phyloP scores from a whole-genome alignment of 2,888 invertebrate genomes.

The Drosophila koepferae region DNA sequence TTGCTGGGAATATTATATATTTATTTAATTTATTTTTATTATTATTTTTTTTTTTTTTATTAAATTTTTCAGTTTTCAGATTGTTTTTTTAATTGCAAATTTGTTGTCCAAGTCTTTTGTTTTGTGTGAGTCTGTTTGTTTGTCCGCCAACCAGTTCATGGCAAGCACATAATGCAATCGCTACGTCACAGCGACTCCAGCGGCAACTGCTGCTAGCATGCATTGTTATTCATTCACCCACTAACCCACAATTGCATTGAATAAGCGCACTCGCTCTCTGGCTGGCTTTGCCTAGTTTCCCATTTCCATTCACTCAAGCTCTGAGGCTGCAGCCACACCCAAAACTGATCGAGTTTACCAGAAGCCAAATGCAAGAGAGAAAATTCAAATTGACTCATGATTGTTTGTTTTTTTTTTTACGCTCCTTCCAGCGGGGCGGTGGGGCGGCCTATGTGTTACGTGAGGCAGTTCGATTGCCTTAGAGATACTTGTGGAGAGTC shows the following conservation, averaged over 20 bases:
- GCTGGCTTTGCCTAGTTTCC: constrained; percentile 46
- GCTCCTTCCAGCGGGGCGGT: background rate
- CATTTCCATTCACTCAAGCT: constrained; percentile 56
- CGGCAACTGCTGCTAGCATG: constrained; percentile 20
- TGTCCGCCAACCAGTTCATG: constrained; percentile 1
- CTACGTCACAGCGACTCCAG: constrained; percentile 26
- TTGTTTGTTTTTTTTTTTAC: background rate
- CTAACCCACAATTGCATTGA: constrained; percentile 74
- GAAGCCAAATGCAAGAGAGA: constrained; percentile 26
- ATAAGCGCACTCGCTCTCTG: constrained; percentile 28
- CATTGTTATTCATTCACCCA: constrained; percentile 78
- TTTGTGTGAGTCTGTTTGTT: constrained; percentile 28
- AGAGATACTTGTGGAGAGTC: background rate
- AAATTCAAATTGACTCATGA: constrained; percentile 3
- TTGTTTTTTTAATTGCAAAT: constrained; percentile 15
- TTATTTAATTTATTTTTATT: background rate
- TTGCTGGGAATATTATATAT: background rate
- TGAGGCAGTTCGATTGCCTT: background rate
- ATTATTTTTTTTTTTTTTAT: background rate
- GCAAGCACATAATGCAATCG: constrained; percentile 30
- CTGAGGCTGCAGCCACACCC: constrained; percentile 48
- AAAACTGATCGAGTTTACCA: constrained; percentile 52
- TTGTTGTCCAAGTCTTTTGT: constrained; percentile 66
- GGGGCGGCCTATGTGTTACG: background rate
- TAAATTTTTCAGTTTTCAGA: background rate